Conservation (phyloP, 2,113 vertebrate genomes). For the Otolemur garnettii region DNA sequence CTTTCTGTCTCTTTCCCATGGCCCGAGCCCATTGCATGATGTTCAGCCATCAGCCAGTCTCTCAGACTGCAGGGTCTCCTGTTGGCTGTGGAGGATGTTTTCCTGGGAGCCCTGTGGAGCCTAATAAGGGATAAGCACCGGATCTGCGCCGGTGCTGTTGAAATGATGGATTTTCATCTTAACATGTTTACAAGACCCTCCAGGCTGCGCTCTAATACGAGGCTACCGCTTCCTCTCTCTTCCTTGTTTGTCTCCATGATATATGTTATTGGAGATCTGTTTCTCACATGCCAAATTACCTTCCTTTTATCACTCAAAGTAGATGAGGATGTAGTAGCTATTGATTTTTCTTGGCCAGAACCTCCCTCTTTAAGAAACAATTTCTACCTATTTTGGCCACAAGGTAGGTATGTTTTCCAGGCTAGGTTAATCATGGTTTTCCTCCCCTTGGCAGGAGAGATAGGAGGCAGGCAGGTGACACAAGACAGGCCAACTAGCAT, state of each 20-base stretch:
- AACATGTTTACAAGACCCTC: conserved; percentile 41
- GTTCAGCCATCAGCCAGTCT: neutral
- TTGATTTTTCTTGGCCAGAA: conserved; percentile 40
- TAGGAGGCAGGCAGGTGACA: neutral
- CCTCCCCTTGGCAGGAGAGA: neutral
- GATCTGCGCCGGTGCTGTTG: neutral
- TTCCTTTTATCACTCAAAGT: conserved; percentile 50
- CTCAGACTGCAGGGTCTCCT: neutral
- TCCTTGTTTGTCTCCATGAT: conserved; percentile 46
- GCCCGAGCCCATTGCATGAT: neutral
- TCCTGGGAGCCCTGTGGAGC: neutral
- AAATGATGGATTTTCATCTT: conserved; percentile 35
- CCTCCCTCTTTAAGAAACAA: conserved; percentile 33
- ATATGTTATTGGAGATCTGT: conserved; percentile 34
- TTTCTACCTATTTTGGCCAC: neutral
- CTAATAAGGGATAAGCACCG: neutral
- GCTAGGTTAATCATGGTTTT: neutral
- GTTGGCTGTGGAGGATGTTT: neutral
- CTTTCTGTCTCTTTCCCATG: neutral
- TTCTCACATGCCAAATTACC: conserved; percentile 36
- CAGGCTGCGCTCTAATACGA: neutral
- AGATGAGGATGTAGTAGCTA: conserved; percentile 46
- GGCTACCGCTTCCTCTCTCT: neutral
- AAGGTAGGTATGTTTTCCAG: conserved; percentile 14
- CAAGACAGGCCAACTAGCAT: neutral